These are phyloP conservation scores for Paralinhomoeus sp. DNA, from an alignment of 2,888 invertebrate species.

Conservation along the genomic window DNA sequence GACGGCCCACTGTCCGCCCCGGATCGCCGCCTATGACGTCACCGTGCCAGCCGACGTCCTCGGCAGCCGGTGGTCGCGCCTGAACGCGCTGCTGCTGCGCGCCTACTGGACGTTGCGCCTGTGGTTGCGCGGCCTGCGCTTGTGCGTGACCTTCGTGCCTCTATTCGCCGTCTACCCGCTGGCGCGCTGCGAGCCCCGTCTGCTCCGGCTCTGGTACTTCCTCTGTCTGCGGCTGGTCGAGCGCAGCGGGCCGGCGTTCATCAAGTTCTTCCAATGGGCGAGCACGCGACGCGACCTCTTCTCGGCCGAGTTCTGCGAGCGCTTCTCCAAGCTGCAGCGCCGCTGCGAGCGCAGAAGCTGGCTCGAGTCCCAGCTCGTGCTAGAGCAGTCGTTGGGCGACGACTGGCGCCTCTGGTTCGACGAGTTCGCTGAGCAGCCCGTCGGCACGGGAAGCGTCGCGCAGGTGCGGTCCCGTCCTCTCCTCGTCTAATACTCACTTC, in stretches of 20 bases:
- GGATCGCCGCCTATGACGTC: no score
- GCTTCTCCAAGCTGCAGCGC: constrained; percentile 27
- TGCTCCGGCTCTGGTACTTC: constrained; percentile 12
- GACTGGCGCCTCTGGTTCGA: constrained; percentile 27
- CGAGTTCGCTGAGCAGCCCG: constrained; percentile 26
- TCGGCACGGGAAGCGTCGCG: constrained; percentile 36
- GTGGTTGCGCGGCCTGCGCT: constrained; percentile 5
- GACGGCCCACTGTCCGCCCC: no score
- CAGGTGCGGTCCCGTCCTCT: constrained; percentile 23
- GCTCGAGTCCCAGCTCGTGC: constrained; percentile 23
- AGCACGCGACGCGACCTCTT: constrained; percentile 33
- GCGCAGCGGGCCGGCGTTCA: constrained; percentile 31
- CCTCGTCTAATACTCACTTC: neutral
- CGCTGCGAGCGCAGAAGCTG: constrained; percentile 26
- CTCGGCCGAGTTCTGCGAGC: constrained; percentile 29
- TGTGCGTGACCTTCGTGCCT: constrained; percentile 14
- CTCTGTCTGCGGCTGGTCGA: constrained; percentile 22
- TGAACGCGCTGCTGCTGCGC: neutral
- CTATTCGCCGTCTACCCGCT: constrained; percentile 16
- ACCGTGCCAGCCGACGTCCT: no score
- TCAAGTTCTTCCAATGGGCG: constrained; percentile 35
- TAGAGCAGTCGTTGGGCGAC: constrained; percentile 23
- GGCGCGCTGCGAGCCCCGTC: constrained; percentile 5
- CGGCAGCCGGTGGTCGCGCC: no score
- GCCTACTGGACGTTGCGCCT: constrained; percentile 3